A percentile compares a stretch with the other conserved stretches of the same genome.
Evolutionary conservation across 2,888 invertebrate genomes (phyloP).

Genomic region (Melolontha melolontha): DNA sequence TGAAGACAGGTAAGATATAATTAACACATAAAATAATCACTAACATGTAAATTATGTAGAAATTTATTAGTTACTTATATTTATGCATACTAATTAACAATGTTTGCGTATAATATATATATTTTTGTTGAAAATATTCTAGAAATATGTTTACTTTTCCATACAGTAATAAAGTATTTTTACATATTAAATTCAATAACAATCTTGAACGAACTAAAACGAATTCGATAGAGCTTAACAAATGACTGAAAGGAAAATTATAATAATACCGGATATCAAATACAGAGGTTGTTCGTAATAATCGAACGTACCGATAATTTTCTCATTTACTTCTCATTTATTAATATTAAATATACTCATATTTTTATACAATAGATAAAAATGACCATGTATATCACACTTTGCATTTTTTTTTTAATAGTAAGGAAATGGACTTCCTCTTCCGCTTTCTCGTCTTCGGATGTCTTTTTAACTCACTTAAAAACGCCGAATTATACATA

Average conservation of each 20-base stretch:
- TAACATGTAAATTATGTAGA: constrained; percentile 40
- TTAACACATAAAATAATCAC: background rate
- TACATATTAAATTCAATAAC: constrained; percentile 43
- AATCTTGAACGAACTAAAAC: constrained; percentile 24
- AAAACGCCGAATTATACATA: constrained; percentile 7
- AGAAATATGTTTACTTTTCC: constrained; percentile 32
- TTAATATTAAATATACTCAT: constrained; percentile 18
- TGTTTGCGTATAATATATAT: constrained; percentile 41
- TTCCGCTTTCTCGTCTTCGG: background rate
- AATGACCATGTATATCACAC: constrained; percentile 34
- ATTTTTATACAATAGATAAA: constrained; percentile 27
- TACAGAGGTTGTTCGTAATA: constrained; percentile 42
- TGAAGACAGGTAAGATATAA: too few species aligned
- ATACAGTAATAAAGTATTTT: constrained; percentile 49
- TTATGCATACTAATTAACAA: constrained; percentile 45
- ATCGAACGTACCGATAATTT: constrained; percentile 31
- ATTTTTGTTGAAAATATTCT: constrained; percentile 39
- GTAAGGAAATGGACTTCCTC: background rate
- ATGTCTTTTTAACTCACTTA: constrained; percentile 9
- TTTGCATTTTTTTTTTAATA: constrained; percentile 17
- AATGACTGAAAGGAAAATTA: constrained; percentile 32
- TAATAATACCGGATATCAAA: constrained; percentile 48
- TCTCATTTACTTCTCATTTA: background rate
- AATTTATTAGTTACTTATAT: constrained; percentile 45
- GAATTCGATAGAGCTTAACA: constrained; percentile 40